Base-by-base conservation (phyloP, 1,140 invertebrate species). In the Musca domestica region DNA sequence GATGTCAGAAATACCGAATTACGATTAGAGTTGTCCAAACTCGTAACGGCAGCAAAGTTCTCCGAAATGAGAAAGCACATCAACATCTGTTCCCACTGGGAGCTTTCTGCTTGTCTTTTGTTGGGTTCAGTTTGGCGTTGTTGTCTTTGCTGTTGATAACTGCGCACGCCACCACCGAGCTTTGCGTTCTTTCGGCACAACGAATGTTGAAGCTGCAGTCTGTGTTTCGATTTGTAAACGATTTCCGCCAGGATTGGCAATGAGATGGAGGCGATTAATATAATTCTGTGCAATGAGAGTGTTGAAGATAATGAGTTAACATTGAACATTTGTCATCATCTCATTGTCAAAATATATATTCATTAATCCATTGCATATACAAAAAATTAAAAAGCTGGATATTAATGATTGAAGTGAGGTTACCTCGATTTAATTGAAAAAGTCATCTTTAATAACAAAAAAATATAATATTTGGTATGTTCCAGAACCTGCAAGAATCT, bases 11-110 rank as follows among this genome's bases (percentile, higher is more conserved):
- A 71, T 41, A 23, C 19, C 19, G 67, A 51, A 41, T 56, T 64
- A 17, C n/a, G 20, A 58, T 63, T 64, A 4, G 12, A 22, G n/a
- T 61, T 49, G 7, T 71, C 70, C 3, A 54, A 20, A 51, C 64
- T 34, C 7, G 67, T 19, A 12, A 56, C 63, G 19, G 67, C 27
- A 6, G 46, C n/a, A n/a, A 30, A 71, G 41, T 73, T 73, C 5
- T 66, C 48, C 0, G 47, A 46, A 2, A 69, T 58, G 12, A 48
- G 61, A 66, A 73, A 73, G 34, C 71, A 71, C 4, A 71, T 23
- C 15, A 73, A 63, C 63, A 71, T 41, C 25, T 68, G 54, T 41
- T 71, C 69, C 15, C 67, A 27, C 47, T 15, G 27, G 17, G 66
- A 67, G 41, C 61, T 67, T 52, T 67, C 41, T 52, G 30, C 20